Base-by-base conservation (phyloP, 2,113 vertebrate species). In the Bombycilla garrulus region DNA sequence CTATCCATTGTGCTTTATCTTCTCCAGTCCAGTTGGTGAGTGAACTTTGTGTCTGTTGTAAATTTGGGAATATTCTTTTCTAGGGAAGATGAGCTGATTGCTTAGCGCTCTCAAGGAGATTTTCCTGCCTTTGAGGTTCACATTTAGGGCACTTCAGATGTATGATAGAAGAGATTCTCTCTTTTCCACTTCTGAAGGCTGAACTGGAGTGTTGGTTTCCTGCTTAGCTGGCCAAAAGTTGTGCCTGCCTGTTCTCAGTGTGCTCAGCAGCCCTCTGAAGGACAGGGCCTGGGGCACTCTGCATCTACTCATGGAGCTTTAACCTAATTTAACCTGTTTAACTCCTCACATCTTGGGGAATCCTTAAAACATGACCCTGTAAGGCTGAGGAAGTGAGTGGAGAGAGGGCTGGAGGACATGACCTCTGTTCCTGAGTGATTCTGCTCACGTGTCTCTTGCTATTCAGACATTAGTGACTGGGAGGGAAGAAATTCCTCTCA, bases 1-100 rank as follows among this genome's bases (percentile, higher is more conserved):
- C 56, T 99, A 99, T 17, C 99, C 99, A 1, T 96, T 99, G 90
- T 99, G 99, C 96, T 99, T 99, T 98, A 99, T 99, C 97, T 99
- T 99, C 98, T 99, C 99, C 96, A 99, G 99, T 94, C 99, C 99
- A 64, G 98, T 98, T 54, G 99, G 99, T 99, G 98, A 98, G 98
- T 97, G 48, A 73, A 61, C 53, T 8, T 5, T 76, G 45, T 29
- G 20, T 45, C 25, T 61, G 33, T 35, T 90, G 36, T 80, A 51
- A 81, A 69, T 47, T 15, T 2, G 26, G 54, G 38, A 38, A n/a
- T 70, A 10, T 36, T 69, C 9, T 86, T 62, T 83, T 35, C 35
- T 66, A 0, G 40, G 29, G 50, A 69, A 81, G 33, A 26, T 66
- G 31, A 91, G 42, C 22, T 10, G 33, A 81, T 15, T 47, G 20